Evolutionary conservation across 2,113 vertebrate genomes (phyloP), one percentile per base, ranked within the genome.

Genomic region (Rousettus leschenaultii): DNA sequence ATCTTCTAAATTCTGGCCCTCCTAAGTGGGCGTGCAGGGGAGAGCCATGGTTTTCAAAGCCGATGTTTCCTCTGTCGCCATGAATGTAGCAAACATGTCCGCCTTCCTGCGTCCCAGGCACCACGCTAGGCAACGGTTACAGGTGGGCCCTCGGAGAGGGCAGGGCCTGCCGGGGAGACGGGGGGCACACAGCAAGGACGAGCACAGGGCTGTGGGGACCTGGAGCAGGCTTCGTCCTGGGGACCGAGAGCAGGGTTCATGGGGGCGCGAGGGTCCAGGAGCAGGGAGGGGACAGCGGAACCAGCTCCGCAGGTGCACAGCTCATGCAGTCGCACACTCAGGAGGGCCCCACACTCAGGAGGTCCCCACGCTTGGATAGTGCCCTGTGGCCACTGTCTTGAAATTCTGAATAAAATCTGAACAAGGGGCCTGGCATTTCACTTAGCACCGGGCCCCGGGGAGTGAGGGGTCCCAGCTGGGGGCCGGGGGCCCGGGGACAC

Each of bases 291-390:
- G 13, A 13, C 22, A 15, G 26, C 3, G 1, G 53, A 26, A 26
- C 51, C 12, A 21, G 65, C 63, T 13, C 59, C 33, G 3, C 0
- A 0, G 5, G 38, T 2, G 16, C 2, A 6, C 8, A 1, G 0
- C 59, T 26, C 7, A 7, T 6, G 2, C 21, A 24, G 57, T 51
- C 45, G 11, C 43, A 5, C 13, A n/a, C n/a, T n/a, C n/a, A n/a
- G n/a, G n/a, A n/a, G n/a, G n/a, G n/a, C 26, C 48, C 30, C 3
- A 0, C 5, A 1, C n/a, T 51, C 61, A 26, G 28, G 33, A 75
- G 68, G 28, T 45, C 3, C 80, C 35, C 7, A 2, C 1, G 0
- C 55, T 65, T 22, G 19, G 30, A 53, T 22, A 53, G 68, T 43
- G 15, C 66, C 61, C 55, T 65, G 43, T 13, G 45, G 85, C 65